Evolutionary conservation across 1,140 invertebrate genomes (phyloP).

Genomic region (Tigriopus japonicus): DNA sequence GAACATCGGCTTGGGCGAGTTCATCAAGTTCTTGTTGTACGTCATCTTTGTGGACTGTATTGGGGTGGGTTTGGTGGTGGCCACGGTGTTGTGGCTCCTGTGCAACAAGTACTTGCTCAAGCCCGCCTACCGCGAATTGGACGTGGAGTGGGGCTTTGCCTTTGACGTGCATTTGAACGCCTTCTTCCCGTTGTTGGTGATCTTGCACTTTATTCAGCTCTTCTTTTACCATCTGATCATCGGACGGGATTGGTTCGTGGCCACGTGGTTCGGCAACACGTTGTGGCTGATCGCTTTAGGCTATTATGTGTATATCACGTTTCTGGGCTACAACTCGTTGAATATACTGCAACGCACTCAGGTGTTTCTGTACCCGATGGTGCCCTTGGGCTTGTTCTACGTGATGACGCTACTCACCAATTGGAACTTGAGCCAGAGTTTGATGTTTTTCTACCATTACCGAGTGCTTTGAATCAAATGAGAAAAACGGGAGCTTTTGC

Average conservation of each 20-base stretch:
- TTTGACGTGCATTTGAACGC: slow-evolving; percentile 93
- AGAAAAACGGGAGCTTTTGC: too few relatives aligned
- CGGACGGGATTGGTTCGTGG: slow-evolving; percentile 44
- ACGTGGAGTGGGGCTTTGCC: slow-evolving; percentile 94
- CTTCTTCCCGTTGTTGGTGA: slow-evolving; percentile 81
- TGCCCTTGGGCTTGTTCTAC: slow-evolving; percentile 55
- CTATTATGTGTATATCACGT: slow-evolving; percentile 95
- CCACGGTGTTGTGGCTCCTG: slow-evolving; percentile 74
- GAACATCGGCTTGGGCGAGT: slow-evolving; percentile 47
- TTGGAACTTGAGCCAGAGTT: slow-evolving; percentile 43
- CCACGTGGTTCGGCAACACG: slow-evolving; percentile 71
- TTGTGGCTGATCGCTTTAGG: slow-evolving; percentile 76
- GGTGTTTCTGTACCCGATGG: slow-evolving; percentile 65
- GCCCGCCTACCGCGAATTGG: slow-evolving; percentile 44
- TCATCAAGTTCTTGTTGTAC: slow-evolving; percentile 72
- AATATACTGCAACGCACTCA: slow-evolving; percentile 74
- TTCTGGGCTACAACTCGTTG: slow-evolving; percentile 91
- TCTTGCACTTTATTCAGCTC: slow-evolving; percentile 80
- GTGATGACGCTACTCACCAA: slow-evolving; percentile 45
- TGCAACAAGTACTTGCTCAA: slow-evolving; percentile 69
- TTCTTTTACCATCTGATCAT: slow-evolving; percentile 48
- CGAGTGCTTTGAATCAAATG: slow-evolving; percentile 33
- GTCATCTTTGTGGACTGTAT: slow-evolving; percentile 89
- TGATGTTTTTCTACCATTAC: slow-evolving; percentile 61
- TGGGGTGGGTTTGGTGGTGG: slow-evolving; percentile 61